A percentile compares a stretch with the other conserved stretches of the same genome.
Evolutionary conservation across 1,140 invertebrate genomes (phyloP).

Genomic region (Halotydeus destructor): DNA sequence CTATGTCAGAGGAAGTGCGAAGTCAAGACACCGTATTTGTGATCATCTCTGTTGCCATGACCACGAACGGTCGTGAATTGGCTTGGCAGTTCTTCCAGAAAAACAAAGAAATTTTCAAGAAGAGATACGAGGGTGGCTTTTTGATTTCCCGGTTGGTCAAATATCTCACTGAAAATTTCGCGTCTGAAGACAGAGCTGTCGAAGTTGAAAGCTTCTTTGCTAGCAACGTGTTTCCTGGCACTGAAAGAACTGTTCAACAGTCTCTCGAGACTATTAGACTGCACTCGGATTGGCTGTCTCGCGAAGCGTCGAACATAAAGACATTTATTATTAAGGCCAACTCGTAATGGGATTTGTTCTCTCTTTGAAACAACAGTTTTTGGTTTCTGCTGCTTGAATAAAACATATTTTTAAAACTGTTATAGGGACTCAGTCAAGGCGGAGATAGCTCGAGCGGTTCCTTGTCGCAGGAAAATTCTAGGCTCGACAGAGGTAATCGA

Average conservation of each 20-base stretch:
- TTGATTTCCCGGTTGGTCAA: constrained; percentile 56
- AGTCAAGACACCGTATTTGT: constrained; percentile 74
- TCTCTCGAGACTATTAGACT: constrained; percentile 38
- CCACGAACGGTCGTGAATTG: constrained; percentile 50
- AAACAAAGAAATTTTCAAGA: constrained; percentile 49
- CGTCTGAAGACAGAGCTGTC: constrained; percentile 46
- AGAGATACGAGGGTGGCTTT: constrained; percentile 53
- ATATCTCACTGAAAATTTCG: constrained; percentile 64
- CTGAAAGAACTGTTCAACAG: constrained; percentile 66
- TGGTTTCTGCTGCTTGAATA: no score
- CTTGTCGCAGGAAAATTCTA: no score
- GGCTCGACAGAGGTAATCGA: no score
- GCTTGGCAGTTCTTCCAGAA: constrained; percentile 78
- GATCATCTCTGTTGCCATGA: constrained; percentile 50
- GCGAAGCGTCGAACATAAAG: background rate
- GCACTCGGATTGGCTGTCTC: constrained; percentile 1
- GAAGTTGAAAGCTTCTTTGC: constrained; percentile 70
- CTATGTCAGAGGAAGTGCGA: constrained; percentile 57
- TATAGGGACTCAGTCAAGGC: no score
- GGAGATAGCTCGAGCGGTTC: no score
- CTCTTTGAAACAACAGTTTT: no score
- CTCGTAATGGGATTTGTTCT: no score
- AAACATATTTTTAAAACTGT: no score
- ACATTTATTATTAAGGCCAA: constrained; percentile 34
- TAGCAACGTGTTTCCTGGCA: constrained; percentile 46